Conservation (phyloP, 2,888 invertebrate species). For the Cosmopolites sordidus region DNA sequence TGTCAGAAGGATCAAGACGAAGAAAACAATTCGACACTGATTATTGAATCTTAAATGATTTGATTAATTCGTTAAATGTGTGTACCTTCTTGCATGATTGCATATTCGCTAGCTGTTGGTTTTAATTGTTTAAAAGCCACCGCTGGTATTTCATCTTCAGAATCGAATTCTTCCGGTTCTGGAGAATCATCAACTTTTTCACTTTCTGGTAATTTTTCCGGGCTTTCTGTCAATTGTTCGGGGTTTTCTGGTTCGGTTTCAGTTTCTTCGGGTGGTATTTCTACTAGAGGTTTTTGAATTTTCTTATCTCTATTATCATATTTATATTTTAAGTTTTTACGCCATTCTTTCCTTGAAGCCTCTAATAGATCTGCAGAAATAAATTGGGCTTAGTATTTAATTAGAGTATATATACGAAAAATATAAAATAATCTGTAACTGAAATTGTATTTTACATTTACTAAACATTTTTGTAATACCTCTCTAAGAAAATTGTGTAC, state of each 20-base stretch:
- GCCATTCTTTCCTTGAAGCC: conserved; percentile 38
- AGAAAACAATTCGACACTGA: too few species aligned
- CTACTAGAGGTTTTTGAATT: not conserved
- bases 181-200: conserved; percentile 17
- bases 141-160: conserved; percentile 37
- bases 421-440: too few species aligned
- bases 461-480: too few species aligned
- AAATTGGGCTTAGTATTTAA: too few species aligned
- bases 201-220: not conserved
- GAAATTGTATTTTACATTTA: too few species aligned
- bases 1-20: too few species aligned
- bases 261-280: conserved; percentile 6
- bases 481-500: too few species aligned
- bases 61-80: too few species aligned
- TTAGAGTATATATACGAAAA: too few species aligned
- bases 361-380: conserved; percentile 35
- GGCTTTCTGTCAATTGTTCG: conserved; percentile 14
- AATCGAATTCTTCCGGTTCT: conserved; percentile 18
- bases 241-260: conserved; percentile 11
- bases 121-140: conserved; percentile 42
- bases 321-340: conserved; percentile 40
- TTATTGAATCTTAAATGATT: too few species aligned
- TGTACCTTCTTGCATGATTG: conserved; percentile 30
- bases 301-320: conserved; percentile 35
- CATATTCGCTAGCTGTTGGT: conserved; percentile 38